These are phyloP conservation scores for Latheticus oryzae DNA, from an alignment of 2,888 invertebrate genomes.

Conservation along the genomic window DNA sequence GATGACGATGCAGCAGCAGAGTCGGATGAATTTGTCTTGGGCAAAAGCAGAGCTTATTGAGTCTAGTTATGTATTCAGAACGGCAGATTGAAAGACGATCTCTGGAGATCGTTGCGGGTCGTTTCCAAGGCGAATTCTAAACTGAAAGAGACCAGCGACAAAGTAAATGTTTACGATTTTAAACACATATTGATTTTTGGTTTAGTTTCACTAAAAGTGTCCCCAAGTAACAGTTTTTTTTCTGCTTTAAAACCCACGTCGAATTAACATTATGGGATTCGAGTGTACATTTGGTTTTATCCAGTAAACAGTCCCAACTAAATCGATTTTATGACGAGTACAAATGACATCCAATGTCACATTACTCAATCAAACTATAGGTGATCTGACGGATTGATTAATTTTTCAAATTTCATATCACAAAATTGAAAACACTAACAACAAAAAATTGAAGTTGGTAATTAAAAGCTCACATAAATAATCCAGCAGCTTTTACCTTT, in stretches of 20 bases:
- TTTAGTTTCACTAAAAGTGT: constrained; percentile 24
- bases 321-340: constrained; percentile 38
- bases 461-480: constrained; percentile 7
- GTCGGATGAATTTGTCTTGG: constrained; percentile 53
- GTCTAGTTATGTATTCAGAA: constrained; percentile 57
- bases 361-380: constrained; percentile 37
- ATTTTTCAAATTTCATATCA: constrained; percentile 9
- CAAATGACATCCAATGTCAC: constrained; percentile 32
- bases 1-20: constrained; percentile 43
- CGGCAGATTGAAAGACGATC: constrained; percentile 59
- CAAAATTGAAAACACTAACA: no score
- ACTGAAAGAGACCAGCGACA: constrained; percentile 38
- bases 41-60: constrained; percentile 53
- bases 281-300: constrained; percentile 35
- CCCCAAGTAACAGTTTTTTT: constrained; percentile 23
- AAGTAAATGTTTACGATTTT: constrained; percentile 39
- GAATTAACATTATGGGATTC: constrained; percentile 27
- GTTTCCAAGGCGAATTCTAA: constrained; percentile 44
- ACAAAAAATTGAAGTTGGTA: background rate
- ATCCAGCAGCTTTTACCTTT: constrained; percentile 8
- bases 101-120: constrained; percentile 51
- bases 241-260: constrained; percentile 10
- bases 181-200: constrained; percentile 36
- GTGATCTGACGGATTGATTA: constrained; percentile 15
- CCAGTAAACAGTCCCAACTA: constrained; percentile 18